A percentile compares a stretch with the other conserved stretches of the same genome.
These are phyloP conservation scores for Hippopotamus amphibius DNA, from an alignment of 2,113 vertebrate genomes.

Conservation along the genomic window DNA sequence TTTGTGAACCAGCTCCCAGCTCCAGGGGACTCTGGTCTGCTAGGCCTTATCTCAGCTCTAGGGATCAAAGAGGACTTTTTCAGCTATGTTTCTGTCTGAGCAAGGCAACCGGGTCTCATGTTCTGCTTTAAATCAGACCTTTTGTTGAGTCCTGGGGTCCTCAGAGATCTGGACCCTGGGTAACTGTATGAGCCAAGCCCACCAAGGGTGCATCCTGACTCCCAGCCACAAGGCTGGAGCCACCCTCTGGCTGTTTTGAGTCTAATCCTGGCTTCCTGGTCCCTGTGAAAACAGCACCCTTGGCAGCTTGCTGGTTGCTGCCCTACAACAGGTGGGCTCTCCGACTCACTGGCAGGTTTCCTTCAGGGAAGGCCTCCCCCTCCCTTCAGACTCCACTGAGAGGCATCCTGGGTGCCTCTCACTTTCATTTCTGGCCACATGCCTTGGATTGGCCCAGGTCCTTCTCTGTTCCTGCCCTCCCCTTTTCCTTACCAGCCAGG, in stretches of 20 bases:
- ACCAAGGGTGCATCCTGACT: not conserved
- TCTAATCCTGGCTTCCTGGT: not conserved
- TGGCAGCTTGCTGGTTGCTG: not conserved
- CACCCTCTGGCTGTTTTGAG: not conserved
- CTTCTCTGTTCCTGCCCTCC: not conserved
- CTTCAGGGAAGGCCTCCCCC: not conserved
- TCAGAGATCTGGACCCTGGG: not conserved
- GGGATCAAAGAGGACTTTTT: conserved; percentile 24
- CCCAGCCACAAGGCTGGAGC: not conserved
- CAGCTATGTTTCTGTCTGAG: not conserved
- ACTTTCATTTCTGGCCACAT: not conserved
- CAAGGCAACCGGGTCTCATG: not conserved
- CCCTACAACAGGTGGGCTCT: not conserved
- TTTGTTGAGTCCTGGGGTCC: not conserved
- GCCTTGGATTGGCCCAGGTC: not conserved
- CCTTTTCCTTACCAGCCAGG: not conserved
- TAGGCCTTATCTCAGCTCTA: conserved; percentile 34
- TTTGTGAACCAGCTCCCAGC: not conserved
- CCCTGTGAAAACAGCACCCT: not conserved
- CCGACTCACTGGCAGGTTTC: not conserved
- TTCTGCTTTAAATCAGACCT: not conserved
- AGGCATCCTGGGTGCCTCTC: not conserved
- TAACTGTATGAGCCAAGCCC: not conserved
- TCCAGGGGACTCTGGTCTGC: conserved; percentile 58
- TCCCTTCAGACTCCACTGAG: not conserved